Conservation (phyloP, 2,888 invertebrate species). For the Mactromeris polynyma region DNA sequence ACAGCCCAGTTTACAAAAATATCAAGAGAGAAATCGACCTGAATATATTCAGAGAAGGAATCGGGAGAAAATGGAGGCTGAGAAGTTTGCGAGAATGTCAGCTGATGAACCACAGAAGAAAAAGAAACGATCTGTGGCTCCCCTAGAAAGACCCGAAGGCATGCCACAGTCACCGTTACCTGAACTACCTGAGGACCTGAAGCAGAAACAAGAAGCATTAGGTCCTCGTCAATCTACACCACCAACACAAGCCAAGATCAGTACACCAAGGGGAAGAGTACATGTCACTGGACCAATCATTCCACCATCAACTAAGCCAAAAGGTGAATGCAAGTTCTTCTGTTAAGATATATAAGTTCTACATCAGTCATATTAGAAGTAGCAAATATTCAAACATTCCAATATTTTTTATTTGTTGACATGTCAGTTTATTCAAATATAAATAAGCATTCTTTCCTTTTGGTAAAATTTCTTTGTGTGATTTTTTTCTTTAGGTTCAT, state of each 20-base stretch:
- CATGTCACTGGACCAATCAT: constrained; percentile 73
- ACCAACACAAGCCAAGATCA: constrained; percentile 68
- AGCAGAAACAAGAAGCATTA: constrained; percentile 81
- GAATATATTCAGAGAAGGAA: constrained; percentile 84
- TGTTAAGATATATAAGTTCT: no score
- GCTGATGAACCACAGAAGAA: constrained; percentile 75
- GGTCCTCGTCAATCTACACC: constrained; percentile 71
- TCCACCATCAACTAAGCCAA: constrained; percentile 76
- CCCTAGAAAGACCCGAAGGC: constrained; percentile 77
- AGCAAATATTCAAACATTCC: no score
- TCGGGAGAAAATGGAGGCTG: constrained; percentile 77
- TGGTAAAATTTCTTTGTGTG: no score
- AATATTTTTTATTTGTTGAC: no score
- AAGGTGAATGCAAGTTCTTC: constrained; percentile 69
- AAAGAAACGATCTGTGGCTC: constrained; percentile 78
- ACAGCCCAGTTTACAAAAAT: constrained; percentile 84
- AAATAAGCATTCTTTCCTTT: no score
- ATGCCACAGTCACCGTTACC: constrained; percentile 78
- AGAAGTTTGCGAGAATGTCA: constrained; percentile 60
- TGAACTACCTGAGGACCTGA: constrained; percentile 83
- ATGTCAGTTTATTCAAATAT: no score
- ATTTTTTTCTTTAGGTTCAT: no score
- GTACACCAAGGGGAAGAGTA: constrained; percentile 66
- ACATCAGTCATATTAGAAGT: no score
- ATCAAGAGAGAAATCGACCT: constrained; percentile 84